Percentiles rank a stretch among this genome's conserved stretches.
Evolutionary conservation across 2,797 vertebrate species (phyloP).

Genomic region (Triplophysa yarkandensis): DNA sequence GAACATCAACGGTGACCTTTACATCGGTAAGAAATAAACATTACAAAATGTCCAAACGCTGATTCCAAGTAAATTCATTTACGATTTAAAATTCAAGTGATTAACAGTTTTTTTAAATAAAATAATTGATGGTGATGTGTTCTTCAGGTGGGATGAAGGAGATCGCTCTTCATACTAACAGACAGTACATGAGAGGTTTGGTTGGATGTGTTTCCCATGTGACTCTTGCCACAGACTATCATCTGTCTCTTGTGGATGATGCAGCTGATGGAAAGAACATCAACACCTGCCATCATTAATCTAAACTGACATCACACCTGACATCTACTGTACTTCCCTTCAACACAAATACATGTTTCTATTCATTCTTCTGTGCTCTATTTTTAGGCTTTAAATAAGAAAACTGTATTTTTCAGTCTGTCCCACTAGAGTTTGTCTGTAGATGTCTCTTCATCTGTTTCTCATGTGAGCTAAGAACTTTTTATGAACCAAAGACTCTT

Average conservation of each 20-base stretch:
- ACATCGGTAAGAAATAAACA: slow-evolving; percentile 80
- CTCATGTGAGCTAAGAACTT: slow-evolving; percentile 8
- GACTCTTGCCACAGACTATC: slow-evolving; percentile 94
- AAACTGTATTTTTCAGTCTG: background rate
- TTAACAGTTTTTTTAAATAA: too few species aligned
- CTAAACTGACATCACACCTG: slow-evolving; percentile 80
- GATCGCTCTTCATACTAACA: slow-evolving; percentile 89
- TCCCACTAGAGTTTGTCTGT: background rate
- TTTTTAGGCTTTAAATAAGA: slow-evolving; percentile 7
- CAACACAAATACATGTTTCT: slow-evolving; percentile 8
- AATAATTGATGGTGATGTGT: background rate
- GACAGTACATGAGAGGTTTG: slow-evolving; percentile 87
- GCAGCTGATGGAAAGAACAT: slow-evolving; percentile 94
- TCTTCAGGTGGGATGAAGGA: slow-evolving; percentile 95
- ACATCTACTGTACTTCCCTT: background rate
- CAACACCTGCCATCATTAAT: slow-evolving; percentile 93
- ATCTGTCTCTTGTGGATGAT: slow-evolving; percentile 91
- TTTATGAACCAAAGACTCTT: slow-evolving; percentile 1
- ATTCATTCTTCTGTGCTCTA: slow-evolving; percentile 58
- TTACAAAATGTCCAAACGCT: too few species aligned
- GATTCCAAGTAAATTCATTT: too few species aligned
- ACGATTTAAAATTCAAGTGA: too few species aligned
- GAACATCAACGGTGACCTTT: slow-evolving; percentile 90
- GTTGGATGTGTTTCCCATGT: slow-evolving; percentile 96
- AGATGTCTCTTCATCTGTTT: slow-evolving; percentile 45